A percentile compares a stretch with the other conserved stretches of the same genome.
Conservation (phyloP, 30 jellyfish, hydroid and myxozoan genomes). For the Chironex yamaguchii region DNA sequence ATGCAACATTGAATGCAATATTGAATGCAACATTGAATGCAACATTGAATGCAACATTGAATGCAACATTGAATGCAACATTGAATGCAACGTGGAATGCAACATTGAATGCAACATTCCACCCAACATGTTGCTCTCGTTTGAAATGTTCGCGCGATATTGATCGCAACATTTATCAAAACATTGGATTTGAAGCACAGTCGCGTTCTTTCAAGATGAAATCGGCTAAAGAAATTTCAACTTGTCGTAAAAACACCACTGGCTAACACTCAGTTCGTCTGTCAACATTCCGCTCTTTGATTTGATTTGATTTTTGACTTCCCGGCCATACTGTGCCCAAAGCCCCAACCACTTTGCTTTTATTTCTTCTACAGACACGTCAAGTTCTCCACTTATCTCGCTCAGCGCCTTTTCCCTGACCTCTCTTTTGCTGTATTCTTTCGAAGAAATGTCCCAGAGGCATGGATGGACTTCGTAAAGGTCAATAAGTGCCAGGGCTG, state of each 20-base stretch:
- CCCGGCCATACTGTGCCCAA: slow-evolving; percentile 61
- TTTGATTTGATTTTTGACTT: slow-evolving; percentile 1
- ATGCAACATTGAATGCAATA: no score
- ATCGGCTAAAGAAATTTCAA: slow-evolving; percentile 15
- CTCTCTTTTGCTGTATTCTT: slow-evolving; percentile 12
- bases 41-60: no score
- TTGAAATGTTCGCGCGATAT: no score
- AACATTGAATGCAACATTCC: no score
- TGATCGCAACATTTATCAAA: no score
- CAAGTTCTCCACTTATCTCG: not conserved
- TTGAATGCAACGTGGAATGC: no score
- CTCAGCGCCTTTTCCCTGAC: not conserved
- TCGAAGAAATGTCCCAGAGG: slow-evolving; percentile 32
- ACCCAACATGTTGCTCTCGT: no score
- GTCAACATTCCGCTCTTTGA: slow-evolving; percentile 20
- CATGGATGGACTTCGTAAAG: slow-evolving; percentile 26
- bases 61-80: no score
- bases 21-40: no score
- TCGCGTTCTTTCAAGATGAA: no score
- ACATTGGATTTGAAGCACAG: no score
- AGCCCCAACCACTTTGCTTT: slow-evolving; percentile 19
- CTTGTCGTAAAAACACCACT: slow-evolving; percentile 1
- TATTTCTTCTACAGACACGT: not conserved
- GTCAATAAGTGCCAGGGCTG: not conserved
- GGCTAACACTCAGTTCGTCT: not conserved